phyloP scores from a whole-genome alignment of 23 tunicate genomes.

The Trididemnum clinides region DNA sequence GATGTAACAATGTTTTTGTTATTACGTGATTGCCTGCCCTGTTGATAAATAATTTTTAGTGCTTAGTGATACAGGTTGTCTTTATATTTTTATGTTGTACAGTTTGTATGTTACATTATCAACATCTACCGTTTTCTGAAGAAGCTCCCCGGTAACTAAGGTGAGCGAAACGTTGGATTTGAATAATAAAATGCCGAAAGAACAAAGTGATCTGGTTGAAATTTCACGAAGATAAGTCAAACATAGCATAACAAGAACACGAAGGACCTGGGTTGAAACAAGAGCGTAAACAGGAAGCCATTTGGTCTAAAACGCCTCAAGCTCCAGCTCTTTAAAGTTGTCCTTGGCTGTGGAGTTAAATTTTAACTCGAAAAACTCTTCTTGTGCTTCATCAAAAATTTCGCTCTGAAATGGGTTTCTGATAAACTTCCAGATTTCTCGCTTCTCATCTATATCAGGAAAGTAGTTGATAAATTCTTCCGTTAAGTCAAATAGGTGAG shows the following conservation, averaged over 20 bases:
- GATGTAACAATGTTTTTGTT: too few species aligned
- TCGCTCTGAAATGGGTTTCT: slow-evolving; percentile 47
- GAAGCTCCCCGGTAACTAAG: too few species aligned
- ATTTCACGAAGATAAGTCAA: too few species aligned
- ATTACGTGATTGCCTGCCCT: too few species aligned
- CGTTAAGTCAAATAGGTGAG: slow-evolving; percentile 27
- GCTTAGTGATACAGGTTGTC: too few species aligned
- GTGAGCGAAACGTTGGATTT: too few species aligned
- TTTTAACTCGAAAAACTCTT: slow-evolving; percentile 40
- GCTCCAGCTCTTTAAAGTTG: slow-evolving; percentile 40
- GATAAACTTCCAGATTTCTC: slow-evolving; percentile 43
- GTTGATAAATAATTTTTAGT: too few species aligned
- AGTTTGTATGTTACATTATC: too few species aligned
- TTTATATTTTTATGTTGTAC: too few species aligned
- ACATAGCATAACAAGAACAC: slow-evolving; percentile 16
- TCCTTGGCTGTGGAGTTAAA: slow-evolving; percentile 49
- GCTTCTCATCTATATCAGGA: slow-evolving; percentile 35
- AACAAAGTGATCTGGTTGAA: too few species aligned
- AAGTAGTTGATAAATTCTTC: slow-evolving; percentile 39
- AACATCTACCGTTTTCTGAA: too few species aligned
- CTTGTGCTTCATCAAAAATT: slow-evolving; percentile 40
- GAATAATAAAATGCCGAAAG: too few species aligned
- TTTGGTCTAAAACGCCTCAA: slow-evolving; percentile 36
- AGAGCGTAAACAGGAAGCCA: slow-evolving; percentile 44
- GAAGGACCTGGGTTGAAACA: slow-evolving; percentile 42